These are phyloP conservation scores for Synergus japonicus DNA, from an alignment of 2,888 invertebrate species.

Conservation along the genomic window DNA sequence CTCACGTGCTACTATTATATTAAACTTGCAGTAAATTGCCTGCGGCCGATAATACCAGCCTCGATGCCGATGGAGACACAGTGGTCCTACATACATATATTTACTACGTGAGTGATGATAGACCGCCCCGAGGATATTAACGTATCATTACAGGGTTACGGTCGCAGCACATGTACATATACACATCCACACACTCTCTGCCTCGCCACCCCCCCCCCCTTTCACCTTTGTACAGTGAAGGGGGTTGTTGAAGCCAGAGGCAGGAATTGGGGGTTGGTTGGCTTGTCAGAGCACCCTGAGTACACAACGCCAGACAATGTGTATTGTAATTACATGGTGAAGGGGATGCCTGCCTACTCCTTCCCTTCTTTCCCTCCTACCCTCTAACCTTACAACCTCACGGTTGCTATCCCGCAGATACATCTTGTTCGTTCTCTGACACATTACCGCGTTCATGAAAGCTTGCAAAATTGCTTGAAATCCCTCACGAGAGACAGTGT, in stretches of 20 bases:
- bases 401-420: neutral
- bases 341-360: constrained; percentile 50
- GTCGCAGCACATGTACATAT: constrained; percentile 30
- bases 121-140: constrained; percentile 70
- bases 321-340: constrained; percentile 67
- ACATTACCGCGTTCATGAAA: constrained; percentile 26
- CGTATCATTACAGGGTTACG: constrained; percentile 68
- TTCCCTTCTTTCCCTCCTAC: constrained; percentile 44
- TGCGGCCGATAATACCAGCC: constrained; percentile 47
- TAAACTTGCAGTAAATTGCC: constrained; percentile 61
- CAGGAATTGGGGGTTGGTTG: constrained; percentile 53
- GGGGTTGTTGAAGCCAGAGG: constrained; percentile 45
- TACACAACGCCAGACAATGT: constrained; percentile 64
- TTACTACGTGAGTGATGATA: constrained; percentile 60
- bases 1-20: constrained; percentile 55
- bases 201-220: no score
- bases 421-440: constrained; percentile 39
- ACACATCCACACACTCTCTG: no score
- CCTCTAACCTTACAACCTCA: neutral
- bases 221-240: constrained; percentile 39
- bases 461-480: neutral
- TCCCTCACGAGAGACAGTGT: neutral
- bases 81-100: constrained; percentile 36
- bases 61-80: constrained; percentile 41
- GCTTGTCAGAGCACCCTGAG: constrained; percentile 64